Conservation (phyloP, 2,797 vertebrate species). For the Mionectes olivaceus region DNA sequence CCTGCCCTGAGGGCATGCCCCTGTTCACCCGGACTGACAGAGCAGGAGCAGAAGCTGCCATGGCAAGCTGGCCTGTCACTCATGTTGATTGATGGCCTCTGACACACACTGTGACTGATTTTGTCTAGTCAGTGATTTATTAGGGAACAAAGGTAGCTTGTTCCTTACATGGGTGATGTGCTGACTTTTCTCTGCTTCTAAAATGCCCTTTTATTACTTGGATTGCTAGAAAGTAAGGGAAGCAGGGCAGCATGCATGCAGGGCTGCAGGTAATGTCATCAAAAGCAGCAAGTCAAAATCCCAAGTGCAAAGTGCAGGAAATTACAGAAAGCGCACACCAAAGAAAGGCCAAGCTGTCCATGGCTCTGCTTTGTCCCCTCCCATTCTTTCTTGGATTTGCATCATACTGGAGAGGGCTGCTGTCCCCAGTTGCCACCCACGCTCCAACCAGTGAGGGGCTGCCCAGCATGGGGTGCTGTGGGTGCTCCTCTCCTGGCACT, state of each 20-base stretch:
- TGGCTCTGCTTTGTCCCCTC: background rate
- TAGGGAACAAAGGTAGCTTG: background rate
- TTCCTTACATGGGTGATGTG: background rate
- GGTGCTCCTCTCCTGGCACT: background rate
- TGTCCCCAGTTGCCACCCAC: background rate
- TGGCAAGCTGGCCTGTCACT: background rate
- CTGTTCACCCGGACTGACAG: background rate
- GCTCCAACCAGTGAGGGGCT: background rate
- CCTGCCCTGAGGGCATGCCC: background rate
- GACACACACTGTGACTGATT: background rate
- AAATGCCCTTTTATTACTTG: background rate
- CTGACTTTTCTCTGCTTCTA: conserved; percentile 2
- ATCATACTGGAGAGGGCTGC: background rate
- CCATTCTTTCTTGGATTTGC: background rate
- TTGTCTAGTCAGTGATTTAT: background rate
- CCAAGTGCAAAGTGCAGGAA: background rate
- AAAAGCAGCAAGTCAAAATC: background rate
- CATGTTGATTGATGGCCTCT: background rate
- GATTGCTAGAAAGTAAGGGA: background rate
- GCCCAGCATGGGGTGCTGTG: fast-evolving
- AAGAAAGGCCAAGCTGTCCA: background rate
- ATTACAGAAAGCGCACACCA: background rate
- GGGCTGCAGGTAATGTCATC: background rate
- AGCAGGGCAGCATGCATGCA: background rate
- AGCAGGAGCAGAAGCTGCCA: background rate